Conservation (phyloP, 2,797 vertebrate species). For the Takifugu rubripes region DNA sequence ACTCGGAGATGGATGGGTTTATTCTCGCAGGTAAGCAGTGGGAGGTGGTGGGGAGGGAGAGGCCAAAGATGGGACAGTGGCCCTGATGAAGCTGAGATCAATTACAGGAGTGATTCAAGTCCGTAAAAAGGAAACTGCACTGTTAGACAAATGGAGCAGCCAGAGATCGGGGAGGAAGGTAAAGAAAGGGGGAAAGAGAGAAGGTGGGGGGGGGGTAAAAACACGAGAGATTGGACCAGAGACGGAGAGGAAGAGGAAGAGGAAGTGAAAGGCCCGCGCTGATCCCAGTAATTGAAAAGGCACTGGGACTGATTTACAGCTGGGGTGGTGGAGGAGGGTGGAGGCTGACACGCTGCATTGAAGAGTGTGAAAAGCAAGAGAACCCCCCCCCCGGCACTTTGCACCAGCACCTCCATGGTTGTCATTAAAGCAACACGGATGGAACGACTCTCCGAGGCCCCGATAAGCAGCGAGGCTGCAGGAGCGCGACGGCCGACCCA, state of each 20-base stretch:
- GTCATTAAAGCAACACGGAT: conserved; percentile 39
- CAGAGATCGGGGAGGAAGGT: conserved; percentile 38
- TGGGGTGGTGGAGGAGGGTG: conserved; percentile 22
- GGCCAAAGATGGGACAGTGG: conserved; percentile 38
- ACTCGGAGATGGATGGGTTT: conserved; percentile 71
- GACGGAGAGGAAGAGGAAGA: conserved; percentile 44
- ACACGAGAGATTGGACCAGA: conserved; percentile 33
- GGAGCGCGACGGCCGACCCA: conserved; percentile 44
- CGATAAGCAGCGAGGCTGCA: conserved; percentile 52
- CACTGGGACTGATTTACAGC: conserved; percentile 60
- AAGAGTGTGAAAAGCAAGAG: too few species aligned
- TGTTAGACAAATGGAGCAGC: conserved; percentile 54
- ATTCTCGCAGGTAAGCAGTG: conserved; percentile 60
- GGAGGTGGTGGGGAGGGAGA: conserved; percentile 40
- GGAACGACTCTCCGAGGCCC: conserved; percentile 49
- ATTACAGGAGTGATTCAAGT: conserved; percentile 52
- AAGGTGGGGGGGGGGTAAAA: conserved; percentile 31
- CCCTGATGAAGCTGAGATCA: neutral
- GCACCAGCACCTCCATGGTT: conserved; percentile 35
- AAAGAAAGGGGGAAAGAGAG: conserved; percentile 47
- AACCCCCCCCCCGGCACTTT: conserved; percentile 18
- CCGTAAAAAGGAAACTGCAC: conserved; percentile 59
- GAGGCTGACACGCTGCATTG: too few species aligned
- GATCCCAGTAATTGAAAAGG: conserved; percentile 63
- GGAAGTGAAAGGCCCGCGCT: conserved; percentile 47